A percentile compares a stretch with the other conserved stretches of the same genome.
These are phyloP conservation scores for Volucella inflata DNA, from an alignment of 2,888 invertebrate genomes.

Conservation along the genomic window DNA sequence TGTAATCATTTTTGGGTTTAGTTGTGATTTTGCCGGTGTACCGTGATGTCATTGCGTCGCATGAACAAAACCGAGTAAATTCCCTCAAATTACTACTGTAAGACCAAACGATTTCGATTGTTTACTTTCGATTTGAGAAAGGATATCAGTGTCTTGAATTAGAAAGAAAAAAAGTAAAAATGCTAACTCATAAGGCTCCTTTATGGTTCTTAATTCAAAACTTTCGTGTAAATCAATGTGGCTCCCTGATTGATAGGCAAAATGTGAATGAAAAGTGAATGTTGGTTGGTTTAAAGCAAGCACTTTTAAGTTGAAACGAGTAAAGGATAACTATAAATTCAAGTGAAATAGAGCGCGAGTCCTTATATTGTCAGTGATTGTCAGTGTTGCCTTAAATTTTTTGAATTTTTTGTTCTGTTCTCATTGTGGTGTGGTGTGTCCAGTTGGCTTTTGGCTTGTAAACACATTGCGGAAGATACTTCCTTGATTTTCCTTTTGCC, in stretches of 20 bases:
- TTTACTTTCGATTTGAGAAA: constrained; percentile 40
- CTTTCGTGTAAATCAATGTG: constrained; percentile 54
- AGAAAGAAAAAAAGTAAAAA: constrained; percentile 32
- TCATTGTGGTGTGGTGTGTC: constrained; percentile 49
- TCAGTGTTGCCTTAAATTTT: constrained; percentile 22
- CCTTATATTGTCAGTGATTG: constrained; percentile 44
- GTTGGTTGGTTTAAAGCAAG: constrained; percentile 26
- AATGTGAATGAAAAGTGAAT: constrained; percentile 71
- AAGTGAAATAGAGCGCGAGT: constrained; percentile 27
- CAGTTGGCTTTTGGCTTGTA: constrained; percentile 64
- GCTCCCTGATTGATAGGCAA: constrained; percentile 53
- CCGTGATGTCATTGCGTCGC: constrained; percentile 72
- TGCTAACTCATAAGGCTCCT: constrained; percentile 33
- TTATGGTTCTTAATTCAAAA: constrained; percentile 48
- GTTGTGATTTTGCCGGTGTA: constrained; percentile 75
- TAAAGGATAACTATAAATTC: constrained; percentile 50
- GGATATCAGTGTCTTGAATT: constrained; percentile 66
- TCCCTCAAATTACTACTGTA: constrained; percentile 30
- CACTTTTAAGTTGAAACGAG: constrained; percentile 20
- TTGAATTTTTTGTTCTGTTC: constrained; percentile 21
- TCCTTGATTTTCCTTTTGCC: constrained; percentile 33
- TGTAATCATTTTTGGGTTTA: constrained; percentile 71
- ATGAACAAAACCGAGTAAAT: constrained; percentile 37
- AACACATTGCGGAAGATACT: constrained; percentile 72
- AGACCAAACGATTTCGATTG: constrained; percentile 42